Evolutionary conservation across 1,140 invertebrate species (phyloP).

Genomic region (Cyphomyrmex costatus): DNA sequence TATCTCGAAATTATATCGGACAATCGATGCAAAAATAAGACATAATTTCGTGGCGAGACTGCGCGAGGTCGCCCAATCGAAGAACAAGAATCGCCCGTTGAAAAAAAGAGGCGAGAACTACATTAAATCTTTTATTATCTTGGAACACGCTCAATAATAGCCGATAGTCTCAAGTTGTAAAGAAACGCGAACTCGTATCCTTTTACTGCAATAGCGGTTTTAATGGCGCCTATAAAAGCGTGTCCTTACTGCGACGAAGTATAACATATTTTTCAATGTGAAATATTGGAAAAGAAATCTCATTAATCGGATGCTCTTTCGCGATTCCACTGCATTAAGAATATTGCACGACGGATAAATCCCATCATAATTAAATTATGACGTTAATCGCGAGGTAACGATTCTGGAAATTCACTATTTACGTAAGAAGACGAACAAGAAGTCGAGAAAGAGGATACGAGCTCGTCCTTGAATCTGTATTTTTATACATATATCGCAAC

Average conservation of each 20-base stretch:
- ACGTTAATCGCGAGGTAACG: neutral
- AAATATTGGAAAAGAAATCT: neutral
- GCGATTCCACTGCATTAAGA: neutral
- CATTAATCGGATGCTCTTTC: neutral
- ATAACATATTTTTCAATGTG: neutral
- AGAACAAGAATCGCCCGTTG: slow-evolving; percentile 76
- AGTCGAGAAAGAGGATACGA: slow-evolving; percentile 22
- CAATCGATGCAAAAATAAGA: neutral
- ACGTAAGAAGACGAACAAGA: neutral
- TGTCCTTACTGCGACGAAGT: neutral
- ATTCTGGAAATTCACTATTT: slow-evolving; percentile 19
- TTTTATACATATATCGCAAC: slow-evolving; percentile 30
- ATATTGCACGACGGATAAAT: neutral
- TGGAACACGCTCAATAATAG: slow-evolving; percentile 65
- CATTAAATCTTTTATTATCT: slow-evolving; percentile 68
- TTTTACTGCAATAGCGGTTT: neutral
- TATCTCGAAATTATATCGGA: neutral
- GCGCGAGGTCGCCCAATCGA: slow-evolving; percentile 73
- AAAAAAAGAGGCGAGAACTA: slow-evolving; percentile 71
- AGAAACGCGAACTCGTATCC: slow-evolving; percentile 54
- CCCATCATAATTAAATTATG: slow-evolving; percentile 4
- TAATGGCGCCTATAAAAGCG: neutral
- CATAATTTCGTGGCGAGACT: slow-evolving; percentile 67
- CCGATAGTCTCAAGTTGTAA: slow-evolving; percentile 25
- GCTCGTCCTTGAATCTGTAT: slow-evolving; percentile 34